Conservation (phyloP, 2,888 invertebrate genomes). For the Molorchus minor region DNA sequence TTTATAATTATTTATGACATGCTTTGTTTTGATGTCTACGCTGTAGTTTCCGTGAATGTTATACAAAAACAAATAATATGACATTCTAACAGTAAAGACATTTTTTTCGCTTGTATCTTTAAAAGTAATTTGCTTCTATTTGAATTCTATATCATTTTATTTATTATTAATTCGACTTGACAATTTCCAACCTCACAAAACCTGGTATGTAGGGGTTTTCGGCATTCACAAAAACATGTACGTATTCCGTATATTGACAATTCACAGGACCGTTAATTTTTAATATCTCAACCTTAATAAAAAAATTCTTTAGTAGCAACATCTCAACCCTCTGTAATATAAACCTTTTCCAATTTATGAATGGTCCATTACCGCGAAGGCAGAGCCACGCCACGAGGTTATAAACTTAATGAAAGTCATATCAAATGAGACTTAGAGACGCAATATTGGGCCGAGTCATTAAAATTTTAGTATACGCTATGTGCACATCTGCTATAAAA, state of each 20-base stretch:
- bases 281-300: no score
- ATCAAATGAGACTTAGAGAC: slow-evolving; percentile 44
- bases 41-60: not conserved
- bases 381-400: slow-evolving; percentile 35
- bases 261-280: no score
- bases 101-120: no score
- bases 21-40: slow-evolving; percentile 5
- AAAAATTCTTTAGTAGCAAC: slow-evolving; percentile 17
- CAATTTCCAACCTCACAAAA: no score
- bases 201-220: no score
- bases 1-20: slow-evolving; percentile 14
- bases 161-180: no score
- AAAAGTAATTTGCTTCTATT: no score
- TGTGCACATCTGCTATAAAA: slow-evolving; percentile 46
- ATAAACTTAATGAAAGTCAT: slow-evolving; percentile 51
- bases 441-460: slow-evolving; percentile 44
- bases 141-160: no score
- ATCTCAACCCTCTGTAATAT: slow-evolving; percentile 20
- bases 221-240: no score
- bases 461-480: slow-evolving; percentile 46
- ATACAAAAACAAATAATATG: no score
- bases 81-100: no score
- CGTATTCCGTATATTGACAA: no score
- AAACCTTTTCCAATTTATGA: slow-evolving; percentile 32
- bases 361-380: slow-evolving; percentile 37